Conservation (phyloP, 2,797 vertebrate species). For the Pitangus sulphuratus region DNA sequence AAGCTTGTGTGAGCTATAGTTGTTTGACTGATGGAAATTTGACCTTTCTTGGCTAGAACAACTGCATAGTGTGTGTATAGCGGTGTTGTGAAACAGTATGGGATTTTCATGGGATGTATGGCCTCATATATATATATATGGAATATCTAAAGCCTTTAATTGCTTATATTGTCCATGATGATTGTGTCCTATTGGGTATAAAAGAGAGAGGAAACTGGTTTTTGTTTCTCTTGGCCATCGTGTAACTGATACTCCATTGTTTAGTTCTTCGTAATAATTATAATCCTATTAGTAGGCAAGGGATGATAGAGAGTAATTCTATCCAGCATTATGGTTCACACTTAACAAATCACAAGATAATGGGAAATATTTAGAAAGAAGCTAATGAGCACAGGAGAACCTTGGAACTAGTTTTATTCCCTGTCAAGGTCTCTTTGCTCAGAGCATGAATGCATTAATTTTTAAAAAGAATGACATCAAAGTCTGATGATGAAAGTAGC, state of each 20-base stretch:
- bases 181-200: background rate
- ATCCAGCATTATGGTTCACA: background rate
- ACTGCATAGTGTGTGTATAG: background rate
- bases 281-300: background rate
- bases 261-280: background rate
- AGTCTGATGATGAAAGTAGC: background rate
- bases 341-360: background rate
- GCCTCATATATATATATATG: too few relatives aligned
- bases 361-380: background rate
- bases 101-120: background rate
- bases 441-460: background rate
- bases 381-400: background rate
- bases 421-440: background rate
- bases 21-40: background rate
- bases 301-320: background rate
- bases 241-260: background rate
- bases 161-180: accelerated
- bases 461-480: background rate
- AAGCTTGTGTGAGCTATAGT: background rate
- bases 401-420: background rate
- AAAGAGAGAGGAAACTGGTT: background rate
- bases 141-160: background rate
- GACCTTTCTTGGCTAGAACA: accelerated
- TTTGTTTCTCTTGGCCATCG: background rate
- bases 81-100: background rate